Conservation (phyloP, 2,113 vertebrate species). For the Gambusia holbrooki region DNA sequence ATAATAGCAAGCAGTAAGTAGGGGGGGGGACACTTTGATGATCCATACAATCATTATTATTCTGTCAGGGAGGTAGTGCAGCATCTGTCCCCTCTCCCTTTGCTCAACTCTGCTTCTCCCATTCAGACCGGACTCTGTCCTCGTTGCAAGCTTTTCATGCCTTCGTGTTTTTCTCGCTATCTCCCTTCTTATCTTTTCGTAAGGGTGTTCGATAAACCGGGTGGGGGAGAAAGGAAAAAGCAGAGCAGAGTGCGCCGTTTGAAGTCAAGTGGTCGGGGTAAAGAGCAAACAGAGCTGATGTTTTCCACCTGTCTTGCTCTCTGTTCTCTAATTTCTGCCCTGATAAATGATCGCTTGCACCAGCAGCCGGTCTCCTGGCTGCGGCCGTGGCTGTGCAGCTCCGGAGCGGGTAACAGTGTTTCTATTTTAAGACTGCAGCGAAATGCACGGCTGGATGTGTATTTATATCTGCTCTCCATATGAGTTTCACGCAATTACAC, state of each 20-base stretch:
- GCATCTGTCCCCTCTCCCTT: constrained; percentile 30
- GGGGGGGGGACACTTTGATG: constrained; percentile 59
- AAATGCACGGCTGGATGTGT: constrained; percentile 25
- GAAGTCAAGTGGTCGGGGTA: constrained; percentile 49
- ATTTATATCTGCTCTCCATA: constrained; percentile 25
- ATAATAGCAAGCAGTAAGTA: constrained; percentile 72
- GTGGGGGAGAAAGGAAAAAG: too few relatives aligned
- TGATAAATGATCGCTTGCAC: constrained; percentile 37
- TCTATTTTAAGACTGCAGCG: constrained; percentile 35
- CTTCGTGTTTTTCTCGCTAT: constrained; percentile 26
- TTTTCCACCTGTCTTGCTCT: constrained; percentile 53
- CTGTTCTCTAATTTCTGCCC: constrained; percentile 42
- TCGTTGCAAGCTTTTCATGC: constrained; percentile 19
- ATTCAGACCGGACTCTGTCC: constrained; percentile 23
- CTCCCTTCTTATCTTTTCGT: constrained; percentile 44
- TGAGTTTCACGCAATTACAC: constrained; percentile 6
- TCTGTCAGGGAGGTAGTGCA: constrained; percentile 41
- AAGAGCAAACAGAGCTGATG: constrained; percentile 51
- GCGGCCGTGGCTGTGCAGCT: not conserved
- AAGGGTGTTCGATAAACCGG: constrained; percentile 45
- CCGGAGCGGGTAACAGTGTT: constrained; percentile 4
- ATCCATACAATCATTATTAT: constrained; percentile 63
- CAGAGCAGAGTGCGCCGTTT: constrained; percentile 41
- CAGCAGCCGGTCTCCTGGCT: constrained; percentile 16
- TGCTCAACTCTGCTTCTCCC: constrained; percentile 16